Base-by-base conservation (phyloP, 2,113 vertebrate species). In the Heterotilapia buettikoferi region DNA sequence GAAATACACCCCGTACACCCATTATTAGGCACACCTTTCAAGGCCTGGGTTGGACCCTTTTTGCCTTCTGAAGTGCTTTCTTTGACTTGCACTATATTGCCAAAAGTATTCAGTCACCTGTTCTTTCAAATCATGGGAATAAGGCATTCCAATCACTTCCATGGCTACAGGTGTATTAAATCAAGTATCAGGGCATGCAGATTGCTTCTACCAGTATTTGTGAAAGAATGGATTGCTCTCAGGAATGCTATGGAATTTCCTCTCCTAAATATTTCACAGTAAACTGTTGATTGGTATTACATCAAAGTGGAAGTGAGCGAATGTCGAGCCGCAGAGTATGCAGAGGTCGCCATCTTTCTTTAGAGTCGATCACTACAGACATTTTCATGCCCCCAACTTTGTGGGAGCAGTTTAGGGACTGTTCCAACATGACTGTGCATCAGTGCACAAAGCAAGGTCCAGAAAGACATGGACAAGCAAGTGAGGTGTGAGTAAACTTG, bases 241-340 rank as follows among this genome's bases (percentile, higher is more conserved):
- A 66, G 31, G 59, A 63, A 36, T 66, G 18, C 6, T 36, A n/a
- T 66, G 33, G 21, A 1, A 24, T 24, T 56, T 56, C 53, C 10
- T 24, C 19, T 66, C 61, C 61, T 38, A 66, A 66, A 66, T 66
- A 38, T 66, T 66, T 38, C 61, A 38, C 61, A 66, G 61, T 66
- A 66, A 36, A 36, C 61, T 66, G 18, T 66, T 36, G 4, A 36
- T n/a, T 66, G 31, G 31, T 63, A n/a, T 36, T 63, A 63, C 31
- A 36, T 36, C 6, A 19, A 36, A 63, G 29, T 36, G 56, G 54
- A 36, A 36, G 36, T 38, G 9, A 38, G 36, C 9, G 9, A 38
- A 38, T 9, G 36, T 9, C 12, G 5, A 63, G 18, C 18, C 4
- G 5, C 16, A 61, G 57, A 61, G 57, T 61, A 4, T 0, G 2